A percentile compares a stretch with the other conserved stretches of the same genome.
phyloP scores from a whole-genome alignment of 2,113 vertebrate species.

The Gorsachius goisagi region DNA sequence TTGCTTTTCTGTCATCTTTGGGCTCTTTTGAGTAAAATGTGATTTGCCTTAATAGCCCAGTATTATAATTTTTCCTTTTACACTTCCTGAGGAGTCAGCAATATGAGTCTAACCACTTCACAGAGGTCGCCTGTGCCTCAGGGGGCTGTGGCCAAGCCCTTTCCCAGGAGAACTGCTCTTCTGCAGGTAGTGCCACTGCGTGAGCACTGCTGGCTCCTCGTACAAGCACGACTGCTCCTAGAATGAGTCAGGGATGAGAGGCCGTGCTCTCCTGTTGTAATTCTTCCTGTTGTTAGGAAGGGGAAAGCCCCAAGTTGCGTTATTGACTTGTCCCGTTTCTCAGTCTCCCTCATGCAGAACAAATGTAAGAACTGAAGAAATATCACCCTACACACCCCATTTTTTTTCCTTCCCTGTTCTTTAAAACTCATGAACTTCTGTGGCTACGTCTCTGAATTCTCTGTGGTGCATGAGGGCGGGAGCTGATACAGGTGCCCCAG shows the following conservation, averaged over 20 bases:
- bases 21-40: neutral
- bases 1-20: constrained; percentile 18
- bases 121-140: neutral
- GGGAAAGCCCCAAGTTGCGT: neutral
- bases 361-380: neutral
- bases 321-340: neutral
- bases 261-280: accelerated
- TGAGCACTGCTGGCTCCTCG: neutral
- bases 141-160: neutral
- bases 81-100: neutral
- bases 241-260: neutral
- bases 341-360: neutral
- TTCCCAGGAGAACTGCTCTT: neutral
- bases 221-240: neutral
- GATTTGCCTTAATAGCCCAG: constrained; percentile 12
- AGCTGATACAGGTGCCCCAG: neutral
- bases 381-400: neutral
- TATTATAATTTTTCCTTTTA: neutral
- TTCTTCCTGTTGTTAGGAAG: neutral
- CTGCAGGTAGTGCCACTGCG: neutral
- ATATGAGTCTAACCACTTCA: neutral
- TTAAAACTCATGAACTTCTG: neutral
- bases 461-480: neutral
- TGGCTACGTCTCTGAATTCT: neutral
- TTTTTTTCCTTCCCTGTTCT: neutral